Base-by-base conservation (phyloP, 2,888 invertebrate genomes). In the Ichneumon xanthorius region DNA sequence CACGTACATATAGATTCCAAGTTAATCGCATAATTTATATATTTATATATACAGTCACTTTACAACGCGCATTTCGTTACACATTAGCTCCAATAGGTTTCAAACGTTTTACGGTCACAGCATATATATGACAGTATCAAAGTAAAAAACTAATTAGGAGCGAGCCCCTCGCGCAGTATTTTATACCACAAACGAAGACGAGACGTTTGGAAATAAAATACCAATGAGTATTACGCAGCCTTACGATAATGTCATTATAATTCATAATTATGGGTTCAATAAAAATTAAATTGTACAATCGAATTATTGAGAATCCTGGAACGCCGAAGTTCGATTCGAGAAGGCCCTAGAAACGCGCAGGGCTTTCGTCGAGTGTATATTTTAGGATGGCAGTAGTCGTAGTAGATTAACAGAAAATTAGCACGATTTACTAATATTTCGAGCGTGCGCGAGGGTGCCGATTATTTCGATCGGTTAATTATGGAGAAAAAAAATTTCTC, bases 41-140 rank as follows among this genome's bases (percentile, higher is more conserved):
- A 91, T 92, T 92, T 93, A 90, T 93, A 93, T 92, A 92, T 93
- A 94, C 93, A 93, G 91, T 93, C 92, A 93, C 92, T 93, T 93
- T 93, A 94, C 93, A 94, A 92, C 89, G 92, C 92, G 92, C 90
- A 91, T 88, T 92, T 90, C 89, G 89, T 92, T 91, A 90, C 90
- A 90, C 89, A 91, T 88, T 91, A 91, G 90, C 90, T 92, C 88
- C 88, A 87, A 83, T 88, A 89, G 73, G 73, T 86, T 88, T 82
- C 88, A 87, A 91, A 90, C 89, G 88, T 85, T 82, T 88, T 89
- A 89, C 90, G 88, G 89, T 90, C 89, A 89, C 89, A 87, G 87
- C 88, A 86, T 88, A 89, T 85, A 90, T 85, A 90, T 89, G 90
- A 90, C 89, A 89, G 90, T 92, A 92, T 92, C 88, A 91, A 92